Evolutionary conservation across 2,888 invertebrate species (phyloP).

Genomic region (Cephus nigrinus): DNA sequence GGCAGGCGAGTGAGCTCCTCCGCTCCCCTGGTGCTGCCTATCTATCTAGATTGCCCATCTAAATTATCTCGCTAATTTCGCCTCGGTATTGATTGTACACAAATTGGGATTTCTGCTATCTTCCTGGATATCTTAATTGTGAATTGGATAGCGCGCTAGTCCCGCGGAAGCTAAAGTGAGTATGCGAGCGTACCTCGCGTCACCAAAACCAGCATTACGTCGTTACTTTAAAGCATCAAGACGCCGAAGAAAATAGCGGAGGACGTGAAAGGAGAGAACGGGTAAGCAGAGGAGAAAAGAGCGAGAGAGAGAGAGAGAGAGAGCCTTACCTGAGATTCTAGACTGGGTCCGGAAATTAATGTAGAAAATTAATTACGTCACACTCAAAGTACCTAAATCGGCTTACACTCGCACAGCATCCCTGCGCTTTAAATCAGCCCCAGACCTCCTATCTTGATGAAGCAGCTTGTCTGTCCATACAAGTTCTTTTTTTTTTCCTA

Average conservation of each 20-base stretch:
- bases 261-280: neutral
- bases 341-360: conserved; percentile 36
- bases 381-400: conserved; percentile 36
- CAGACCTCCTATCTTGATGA: neutral
- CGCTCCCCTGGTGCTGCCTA: conserved; percentile 5
- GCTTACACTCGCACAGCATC: conserved; percentile 40
- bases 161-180: conserved; percentile 3
- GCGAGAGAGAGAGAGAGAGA: too few relatives aligned
- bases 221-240: neutral
- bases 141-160: conserved; percentile 30
- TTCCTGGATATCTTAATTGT: conserved; percentile 47
- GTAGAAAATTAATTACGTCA: conserved; percentile 51
- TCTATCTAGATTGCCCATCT: conserved; percentile 47
- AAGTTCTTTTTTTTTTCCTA: neutral
- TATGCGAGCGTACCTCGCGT: neutral
- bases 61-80: conserved; percentile 55
- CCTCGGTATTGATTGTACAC: conserved; percentile 49
- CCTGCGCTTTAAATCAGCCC: neutral
- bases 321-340: too few relatives aligned
- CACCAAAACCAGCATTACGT: neutral
- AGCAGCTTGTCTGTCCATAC: neutral
- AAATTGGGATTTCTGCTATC: conserved; percentile 48
- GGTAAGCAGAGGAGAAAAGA: neutral
- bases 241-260: neutral
- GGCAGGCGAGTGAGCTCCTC: neutral